A percentile compares a stretch with the other conserved stretches of the same genome.
Evolutionary conservation across 2,888 invertebrate species (phyloP).

Genomic region (Pomacea canaliculata): DNA sequence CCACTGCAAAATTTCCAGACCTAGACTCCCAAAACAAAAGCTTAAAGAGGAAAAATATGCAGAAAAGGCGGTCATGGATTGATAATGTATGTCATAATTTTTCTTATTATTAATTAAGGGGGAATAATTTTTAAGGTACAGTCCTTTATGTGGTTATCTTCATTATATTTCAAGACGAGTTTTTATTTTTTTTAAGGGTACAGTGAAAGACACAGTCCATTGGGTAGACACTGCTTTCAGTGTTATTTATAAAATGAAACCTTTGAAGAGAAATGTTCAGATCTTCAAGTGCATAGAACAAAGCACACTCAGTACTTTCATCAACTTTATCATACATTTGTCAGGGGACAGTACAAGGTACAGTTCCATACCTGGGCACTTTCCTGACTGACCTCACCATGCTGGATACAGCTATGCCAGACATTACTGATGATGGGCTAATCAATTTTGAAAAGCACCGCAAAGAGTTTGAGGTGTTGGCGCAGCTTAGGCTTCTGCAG

Average conservation of each 20-base stretch:
- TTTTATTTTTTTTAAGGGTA: too few species aligned
- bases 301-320: too few species aligned
- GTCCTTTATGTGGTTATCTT: too few species aligned
- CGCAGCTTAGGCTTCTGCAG: conserved; percentile 96
- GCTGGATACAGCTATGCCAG: conserved; percentile 88
- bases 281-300: too few species aligned
- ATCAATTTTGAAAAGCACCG: conserved; percentile 98
- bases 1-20: conserved; percentile 97
- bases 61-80: conserved; percentile 61
- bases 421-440: conserved; percentile 76
- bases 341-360: conserved; percentile 76
- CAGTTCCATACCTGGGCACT: conserved; percentile 97
- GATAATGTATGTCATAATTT: conserved; percentile 51
- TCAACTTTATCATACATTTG: background rate
- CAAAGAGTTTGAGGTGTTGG: conserved; percentile 98
- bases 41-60: conserved; percentile 54
- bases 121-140: too few species aligned
- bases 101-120: too few species aligned
- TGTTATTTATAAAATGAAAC: too few species aligned
- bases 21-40: conserved; percentile 61
- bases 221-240: too few species aligned
- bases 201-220: too few species aligned
- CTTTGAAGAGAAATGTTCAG: too few species aligned
- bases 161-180: too few species aligned
- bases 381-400: conserved; percentile 98